Base-by-base conservation (phyloP, 2,888 invertebrate species). In the Horisme vitalbata region DNA sequence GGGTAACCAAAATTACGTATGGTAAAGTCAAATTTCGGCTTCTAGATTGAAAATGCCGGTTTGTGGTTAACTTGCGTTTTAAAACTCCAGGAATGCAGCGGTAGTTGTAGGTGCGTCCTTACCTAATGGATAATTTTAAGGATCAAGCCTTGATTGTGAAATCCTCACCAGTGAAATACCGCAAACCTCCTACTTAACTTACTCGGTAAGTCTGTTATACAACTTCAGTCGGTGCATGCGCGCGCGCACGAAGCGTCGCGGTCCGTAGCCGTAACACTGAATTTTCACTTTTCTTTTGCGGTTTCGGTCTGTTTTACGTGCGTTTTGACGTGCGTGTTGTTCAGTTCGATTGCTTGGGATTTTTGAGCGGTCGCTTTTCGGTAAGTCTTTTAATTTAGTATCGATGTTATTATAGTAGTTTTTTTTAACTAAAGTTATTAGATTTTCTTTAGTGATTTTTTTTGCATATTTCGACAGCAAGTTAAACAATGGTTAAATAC, bases 171-270 rank as follows among this genome's bases (percentile, higher is more conserved):
- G 41, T 41, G 44, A 48, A 50, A 43, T 45, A 48, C 41, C 46
- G 37, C 52, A 33, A 51, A 30, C 47, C 67, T 60, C 68, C 68
- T 68, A 55, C 65, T 63, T 63, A 60, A 56, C 57, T 60, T 48
- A 48, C 55, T 45, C 47, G 52, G 38, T 50, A 55, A 41, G 58
- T 61, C 32, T 46, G 62, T 74, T 77, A 75, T 69, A 72, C 75
- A 73, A 72, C 64, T 39, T 59, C 70, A 75, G 75, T 77, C 56
- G 63, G 54, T 39, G 51, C 50, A 61, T 39, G 68, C 70, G 71
- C 63, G 36, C 45, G 73, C 64, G 68, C 72, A 63, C 52, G 66
- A 50, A 54, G 61, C 64, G 71, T 69, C 57, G 61, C 64, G 69
- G 59, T 59, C 55, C 59, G 57, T 64, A 47, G 53, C 52, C 64